A percentile compares a stretch with the other conserved stretches of the same genome.
These are phyloP conservation scores for Chloromyia formosa DNA, from an alignment of 2,888 invertebrate genomes.

Conservation along the genomic window DNA sequence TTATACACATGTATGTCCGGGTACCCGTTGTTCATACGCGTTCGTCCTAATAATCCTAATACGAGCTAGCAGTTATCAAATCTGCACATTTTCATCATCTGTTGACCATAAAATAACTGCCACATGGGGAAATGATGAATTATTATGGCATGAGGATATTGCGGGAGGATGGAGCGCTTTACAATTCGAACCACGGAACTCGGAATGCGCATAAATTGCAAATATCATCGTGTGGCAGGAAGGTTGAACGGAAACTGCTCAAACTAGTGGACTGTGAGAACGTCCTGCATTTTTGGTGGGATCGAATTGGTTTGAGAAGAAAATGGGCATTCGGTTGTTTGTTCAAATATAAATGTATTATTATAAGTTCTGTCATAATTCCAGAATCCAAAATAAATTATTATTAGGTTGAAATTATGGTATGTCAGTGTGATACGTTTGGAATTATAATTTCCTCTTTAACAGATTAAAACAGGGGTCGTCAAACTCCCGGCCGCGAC, in stretches of 20 bases:
- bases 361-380: too few relatives aligned
- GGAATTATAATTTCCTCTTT: too few relatives aligned
- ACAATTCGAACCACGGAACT: neutral
- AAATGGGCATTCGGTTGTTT: too few relatives aligned
- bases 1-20: neutral
- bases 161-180: slow-evolving; percentile 10
- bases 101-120: slow-evolving; percentile 29
- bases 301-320: too few relatives aligned
- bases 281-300: too few relatives aligned
- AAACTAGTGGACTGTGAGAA: too few relatives aligned
- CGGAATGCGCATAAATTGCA: slow-evolving; percentile 10
- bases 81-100: slow-evolving; percentile 26
- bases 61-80: slow-evolving; percentile 3
- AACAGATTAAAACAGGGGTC: too few relatives aligned
- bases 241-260: neutral
- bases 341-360: too few relatives aligned
- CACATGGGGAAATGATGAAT: slow-evolving; percentile 11
- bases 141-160: slow-evolving; percentile 21
- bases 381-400: too few relatives aligned
- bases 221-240: slow-evolving; percentile 10
- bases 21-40: neutral
- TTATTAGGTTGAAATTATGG: too few relatives aligned
- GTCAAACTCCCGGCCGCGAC: too few relatives aligned
- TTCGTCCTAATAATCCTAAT: neutral
- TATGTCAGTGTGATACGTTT: too few relatives aligned